phyloP scores from a whole-genome alignment of 2,888 invertebrate genomes.

The Archips crataeganus region DNA sequence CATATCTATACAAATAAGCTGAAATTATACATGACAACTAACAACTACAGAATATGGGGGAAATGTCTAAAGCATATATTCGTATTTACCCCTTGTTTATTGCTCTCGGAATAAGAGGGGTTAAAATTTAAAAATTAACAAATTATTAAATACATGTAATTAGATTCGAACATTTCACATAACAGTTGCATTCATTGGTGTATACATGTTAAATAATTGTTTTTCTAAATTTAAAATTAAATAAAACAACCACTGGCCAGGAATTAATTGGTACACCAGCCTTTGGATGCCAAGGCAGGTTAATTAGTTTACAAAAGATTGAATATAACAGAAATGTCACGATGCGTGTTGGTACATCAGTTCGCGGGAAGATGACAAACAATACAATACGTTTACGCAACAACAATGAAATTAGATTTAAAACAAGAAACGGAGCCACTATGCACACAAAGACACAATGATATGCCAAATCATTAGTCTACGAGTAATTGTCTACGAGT shows the following conservation, averaged over 20 bases:
- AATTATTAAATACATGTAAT: not conserved
- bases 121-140: not conserved
- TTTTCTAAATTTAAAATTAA: not conserved
- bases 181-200: not conserved
- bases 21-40: conserved; percentile 47
- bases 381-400: no score
- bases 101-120: not conserved
- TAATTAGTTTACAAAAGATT: not conserved
- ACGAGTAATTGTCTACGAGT: no score
- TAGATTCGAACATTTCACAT: not conserved
- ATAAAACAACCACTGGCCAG: not conserved
- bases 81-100: not conserved
- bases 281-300: not conserved
- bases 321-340: not conserved
- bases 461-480: no score
- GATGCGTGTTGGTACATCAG: not conserved
- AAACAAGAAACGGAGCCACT: no score
- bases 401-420: no score
- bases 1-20: conserved; percentile 63
- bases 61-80: not conserved
- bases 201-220: not conserved
- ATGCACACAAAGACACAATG: no score
- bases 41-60: not conserved
- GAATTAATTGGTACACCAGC: not conserved
- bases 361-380: not conserved